A percentile compares a stretch with the other conserved stretches of the same genome.
phyloP scores from a whole-genome alignment of 2,113 vertebrate species.

The Ailurus styani region DNA sequence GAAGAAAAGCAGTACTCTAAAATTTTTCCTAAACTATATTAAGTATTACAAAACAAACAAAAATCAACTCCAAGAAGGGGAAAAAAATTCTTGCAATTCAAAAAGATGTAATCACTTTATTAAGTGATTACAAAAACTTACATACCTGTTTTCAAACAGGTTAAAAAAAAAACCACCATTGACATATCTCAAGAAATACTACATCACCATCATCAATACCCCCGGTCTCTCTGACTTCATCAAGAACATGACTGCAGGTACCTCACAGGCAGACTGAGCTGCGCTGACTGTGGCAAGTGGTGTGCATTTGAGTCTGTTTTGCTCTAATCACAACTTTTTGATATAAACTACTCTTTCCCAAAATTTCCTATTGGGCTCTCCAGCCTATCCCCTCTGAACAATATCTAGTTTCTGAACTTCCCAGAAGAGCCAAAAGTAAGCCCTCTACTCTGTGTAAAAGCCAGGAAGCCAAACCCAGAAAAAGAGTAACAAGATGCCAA shows the following conservation, averaged over 20 bases:
- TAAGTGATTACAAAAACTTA: background rate
- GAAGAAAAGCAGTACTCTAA: background rate
- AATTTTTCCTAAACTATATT: background rate
- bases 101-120: background rate
- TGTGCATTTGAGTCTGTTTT: background rate
- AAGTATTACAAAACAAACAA: conserved; percentile 18
- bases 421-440: background rate
- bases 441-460: background rate
- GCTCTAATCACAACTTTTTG: background rate
- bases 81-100: background rate
- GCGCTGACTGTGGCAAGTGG: background rate
- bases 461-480: background rate
- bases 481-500: background rate
- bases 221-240: background rate
- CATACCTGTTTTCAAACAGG: background rate
- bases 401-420: background rate
- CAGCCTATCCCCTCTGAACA: background rate
- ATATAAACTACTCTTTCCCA: background rate
- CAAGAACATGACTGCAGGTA: background rate
- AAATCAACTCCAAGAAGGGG: background rate
- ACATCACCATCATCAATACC: background rate
- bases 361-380: background rate
- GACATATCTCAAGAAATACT: background rate
- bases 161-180: background rate
- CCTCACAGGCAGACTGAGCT: background rate